phyloP scores from a whole-genome alignment of 2,888 invertebrate species.

The Esperia sulphurella region DNA sequence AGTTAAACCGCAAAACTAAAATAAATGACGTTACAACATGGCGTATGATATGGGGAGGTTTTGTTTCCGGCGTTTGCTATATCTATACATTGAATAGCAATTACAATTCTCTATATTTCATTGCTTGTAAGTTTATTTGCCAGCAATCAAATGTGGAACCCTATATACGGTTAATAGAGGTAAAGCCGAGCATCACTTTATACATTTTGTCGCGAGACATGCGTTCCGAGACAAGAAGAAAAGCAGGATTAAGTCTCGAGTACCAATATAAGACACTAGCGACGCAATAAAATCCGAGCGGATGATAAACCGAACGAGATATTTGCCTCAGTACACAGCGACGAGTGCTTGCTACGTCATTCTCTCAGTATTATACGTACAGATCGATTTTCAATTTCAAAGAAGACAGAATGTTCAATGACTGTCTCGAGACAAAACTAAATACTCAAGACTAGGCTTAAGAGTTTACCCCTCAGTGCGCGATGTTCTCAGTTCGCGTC shows the following conservation, averaged over 20 bases:
- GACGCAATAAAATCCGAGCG: no score
- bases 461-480: background rate
- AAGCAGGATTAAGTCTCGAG: no score
- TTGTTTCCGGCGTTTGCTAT: background rate
- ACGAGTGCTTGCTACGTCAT: no score
- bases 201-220: no score
- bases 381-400: no score
- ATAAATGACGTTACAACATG: background rate
- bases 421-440: background rate
- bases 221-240: no score
- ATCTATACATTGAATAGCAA: background rate
- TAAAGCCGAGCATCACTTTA: no score
- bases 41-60: background rate
- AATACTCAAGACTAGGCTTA: no score
- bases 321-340: no score
- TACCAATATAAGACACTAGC: background rate
- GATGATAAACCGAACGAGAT: no score
- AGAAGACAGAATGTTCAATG: background rate
- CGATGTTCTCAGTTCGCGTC: background rate
- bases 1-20: background rate
- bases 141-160: background rate
- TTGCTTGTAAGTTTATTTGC: background rate
- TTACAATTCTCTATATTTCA: background rate
- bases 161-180: no score
- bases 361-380: no score